phyloP scores from a whole-genome alignment of 2,113 vertebrate species.

The Pseudonaja textilis region DNA sequence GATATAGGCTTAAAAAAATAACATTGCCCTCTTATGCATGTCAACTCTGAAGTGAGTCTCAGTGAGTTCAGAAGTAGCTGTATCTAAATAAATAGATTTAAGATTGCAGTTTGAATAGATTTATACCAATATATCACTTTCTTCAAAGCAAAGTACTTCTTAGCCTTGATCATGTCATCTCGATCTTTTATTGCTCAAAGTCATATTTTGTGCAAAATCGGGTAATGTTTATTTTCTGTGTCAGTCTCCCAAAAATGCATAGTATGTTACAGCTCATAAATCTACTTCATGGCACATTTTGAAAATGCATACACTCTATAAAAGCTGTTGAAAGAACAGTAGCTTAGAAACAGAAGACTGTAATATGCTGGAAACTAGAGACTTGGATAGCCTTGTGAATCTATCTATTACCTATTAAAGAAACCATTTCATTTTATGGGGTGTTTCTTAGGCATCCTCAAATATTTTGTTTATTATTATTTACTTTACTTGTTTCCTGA shows the following conservation, averaged over 20 bases:
- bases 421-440: neutral
- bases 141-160: neutral
- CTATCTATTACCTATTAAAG: neutral
- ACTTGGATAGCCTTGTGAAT: neutral
- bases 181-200: constrained; percentile 3
- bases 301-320: constrained; percentile 21
- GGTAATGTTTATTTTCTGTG: constrained; percentile 14
- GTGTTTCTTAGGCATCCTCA: neutral
- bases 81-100: neutral
- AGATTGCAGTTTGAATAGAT: neutral
- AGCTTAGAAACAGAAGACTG: neutral
- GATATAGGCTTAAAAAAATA: neutral
- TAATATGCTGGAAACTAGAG: neutral
- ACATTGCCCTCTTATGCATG: neutral
- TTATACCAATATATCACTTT: neutral
- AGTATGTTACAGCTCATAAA: neutral
- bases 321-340: constrained; percentile 10
- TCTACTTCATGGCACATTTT: neutral
- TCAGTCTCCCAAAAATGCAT: constrained; percentile 3
- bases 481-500: neutral
- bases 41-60: neutral
- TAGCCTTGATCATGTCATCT: neutral
- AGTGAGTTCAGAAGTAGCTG: neutral
- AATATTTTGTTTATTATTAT: neutral
- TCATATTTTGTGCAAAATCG: neutral